Percentiles rank a stretch among this genome's conserved stretches.
Evolutionary conservation across 1,140 invertebrate genomes (phyloP).

Genomic region (Mycetomoellerius zeteki): DNA sequence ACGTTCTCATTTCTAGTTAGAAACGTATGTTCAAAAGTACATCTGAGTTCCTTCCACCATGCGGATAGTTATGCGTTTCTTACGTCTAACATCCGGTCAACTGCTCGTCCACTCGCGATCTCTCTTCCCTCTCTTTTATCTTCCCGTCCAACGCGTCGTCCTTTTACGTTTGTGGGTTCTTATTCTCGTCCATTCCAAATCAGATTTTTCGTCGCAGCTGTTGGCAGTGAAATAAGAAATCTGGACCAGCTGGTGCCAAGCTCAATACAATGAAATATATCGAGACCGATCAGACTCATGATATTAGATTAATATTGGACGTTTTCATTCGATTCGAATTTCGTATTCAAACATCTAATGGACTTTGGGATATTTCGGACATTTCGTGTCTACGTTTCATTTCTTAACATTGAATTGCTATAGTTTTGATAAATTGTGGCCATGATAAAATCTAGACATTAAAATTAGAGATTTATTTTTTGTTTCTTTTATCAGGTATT

Average conservation of each 20-base stretch:
- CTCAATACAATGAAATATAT: slow-evolving; percentile 44
- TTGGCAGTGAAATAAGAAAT: slow-evolving; percentile 88
- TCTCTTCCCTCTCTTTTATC: slow-evolving; percentile 30
- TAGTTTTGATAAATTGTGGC: too few relatives aligned
- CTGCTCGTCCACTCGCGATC: background rate
- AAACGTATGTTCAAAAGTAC: too few relatives aligned
- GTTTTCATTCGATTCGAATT: background rate
- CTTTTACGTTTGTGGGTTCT: slow-evolving; percentile 58
- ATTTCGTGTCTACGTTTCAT: background rate
- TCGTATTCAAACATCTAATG: background rate
- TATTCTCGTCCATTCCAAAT: slow-evolving; percentile 72
- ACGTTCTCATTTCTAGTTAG: too few relatives aligned
- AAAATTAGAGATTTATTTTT: too few relatives aligned
- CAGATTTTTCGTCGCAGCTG: slow-evolving; percentile 86
- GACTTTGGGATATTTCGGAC: background rate
- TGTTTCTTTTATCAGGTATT: too few relatives aligned
- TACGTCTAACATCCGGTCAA: slow-evolving; percentile 32
- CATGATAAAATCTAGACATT: too few relatives aligned
- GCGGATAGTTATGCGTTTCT: slow-evolving; percentile 27
- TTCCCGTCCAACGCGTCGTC: slow-evolving; percentile 13
- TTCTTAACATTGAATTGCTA: background rate
- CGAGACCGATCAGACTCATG: background rate
- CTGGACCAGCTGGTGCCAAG: slow-evolving; percentile 86
- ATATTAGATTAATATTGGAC: background rate
- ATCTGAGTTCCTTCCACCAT: too few relatives aligned